Evolutionary conservation across 2,888 invertebrate genomes (phyloP).

Genomic region (Nemoura dubitans): DNA sequence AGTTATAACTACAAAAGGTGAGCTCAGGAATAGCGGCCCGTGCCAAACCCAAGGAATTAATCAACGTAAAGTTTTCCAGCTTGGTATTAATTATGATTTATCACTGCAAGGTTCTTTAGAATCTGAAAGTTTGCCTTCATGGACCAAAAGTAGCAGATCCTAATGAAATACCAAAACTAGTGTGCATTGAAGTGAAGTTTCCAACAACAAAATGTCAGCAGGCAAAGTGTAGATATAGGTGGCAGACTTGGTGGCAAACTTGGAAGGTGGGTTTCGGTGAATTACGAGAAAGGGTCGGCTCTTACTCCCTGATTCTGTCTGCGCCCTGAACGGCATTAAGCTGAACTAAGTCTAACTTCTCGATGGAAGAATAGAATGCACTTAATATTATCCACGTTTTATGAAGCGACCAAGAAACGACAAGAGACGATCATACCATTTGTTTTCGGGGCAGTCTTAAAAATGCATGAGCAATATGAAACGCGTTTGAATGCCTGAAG

Average conservation of each 20-base stretch:
- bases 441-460: slow-evolving; percentile 17
- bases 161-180: slow-evolving; percentile 35
- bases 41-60: slow-evolving; percentile 22
- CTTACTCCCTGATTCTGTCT: neutral
- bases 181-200: slow-evolving; percentile 34
- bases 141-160: slow-evolving; percentile 33
- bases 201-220: slow-evolving; percentile 32
- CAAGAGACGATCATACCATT: neutral
- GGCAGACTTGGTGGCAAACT: neutral
- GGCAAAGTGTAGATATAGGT: slow-evolving; percentile 5
- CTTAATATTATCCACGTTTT: neutral
- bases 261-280: neutral
- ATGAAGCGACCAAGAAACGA: neutral
- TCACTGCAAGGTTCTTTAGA: slow-evolving; percentile 7
- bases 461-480: slow-evolving; percentile 21
- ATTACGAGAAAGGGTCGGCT: neutral
- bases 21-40: neutral
- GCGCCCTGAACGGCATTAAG: neutral
- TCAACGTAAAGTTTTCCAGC: slow-evolving; percentile 16
- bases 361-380: neutral
- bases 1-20: neutral
- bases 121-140: slow-evolving; percentile 24
- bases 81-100: slow-evolving; percentile 38
- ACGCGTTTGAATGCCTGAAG: neutral
- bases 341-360: neutral